Conservation (phyloP, 2,888 invertebrate genomes). For the Limenitis camilla region DNA sequence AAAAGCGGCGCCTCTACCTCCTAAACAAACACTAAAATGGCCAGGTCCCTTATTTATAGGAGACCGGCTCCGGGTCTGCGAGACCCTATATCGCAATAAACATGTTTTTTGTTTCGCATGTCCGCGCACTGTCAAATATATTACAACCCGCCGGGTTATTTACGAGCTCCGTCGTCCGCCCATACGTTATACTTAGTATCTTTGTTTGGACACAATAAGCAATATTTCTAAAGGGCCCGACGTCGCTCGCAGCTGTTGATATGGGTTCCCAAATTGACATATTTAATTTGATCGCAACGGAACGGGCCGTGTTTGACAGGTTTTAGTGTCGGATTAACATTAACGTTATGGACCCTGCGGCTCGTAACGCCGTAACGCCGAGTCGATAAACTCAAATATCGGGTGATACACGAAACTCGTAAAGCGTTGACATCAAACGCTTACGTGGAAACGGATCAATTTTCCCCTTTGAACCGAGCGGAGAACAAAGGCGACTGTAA, state of each 20-base stretch:
- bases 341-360: constrained; percentile 59
- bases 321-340: constrained; percentile 72
- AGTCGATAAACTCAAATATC: constrained; percentile 48
- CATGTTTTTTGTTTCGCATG: constrained; percentile 74
- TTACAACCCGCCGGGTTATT: constrained; percentile 73
- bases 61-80: constrained; percentile 36
- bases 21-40: constrained; percentile 57
- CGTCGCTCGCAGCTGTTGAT: constrained; percentile 74
- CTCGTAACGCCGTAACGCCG: constrained; percentile 6
- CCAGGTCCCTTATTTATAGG: constrained; percentile 56
- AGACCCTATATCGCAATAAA: constrained; percentile 64
- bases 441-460: constrained; percentile 56
- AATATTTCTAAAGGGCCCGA: constrained; percentile 73
- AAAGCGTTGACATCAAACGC: constrained; percentile 56
- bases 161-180: constrained; percentile 72
- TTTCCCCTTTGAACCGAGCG: constrained; percentile 58
- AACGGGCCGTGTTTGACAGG: constrained; percentile 67
- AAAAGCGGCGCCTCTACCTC: constrained; percentile 28
- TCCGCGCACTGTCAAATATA: constrained; percentile 75
- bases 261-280: constrained; percentile 75
- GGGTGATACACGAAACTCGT: constrained; percentile 30
- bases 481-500: constrained; percentile 62
- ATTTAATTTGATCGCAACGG: constrained; percentile 73
- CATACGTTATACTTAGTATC: constrained; percentile 76
- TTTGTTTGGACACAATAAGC: constrained; percentile 76